phyloP scores from a whole-genome alignment of 2,888 invertebrate genomes.

The Phaedon cochleariae region DNA sequence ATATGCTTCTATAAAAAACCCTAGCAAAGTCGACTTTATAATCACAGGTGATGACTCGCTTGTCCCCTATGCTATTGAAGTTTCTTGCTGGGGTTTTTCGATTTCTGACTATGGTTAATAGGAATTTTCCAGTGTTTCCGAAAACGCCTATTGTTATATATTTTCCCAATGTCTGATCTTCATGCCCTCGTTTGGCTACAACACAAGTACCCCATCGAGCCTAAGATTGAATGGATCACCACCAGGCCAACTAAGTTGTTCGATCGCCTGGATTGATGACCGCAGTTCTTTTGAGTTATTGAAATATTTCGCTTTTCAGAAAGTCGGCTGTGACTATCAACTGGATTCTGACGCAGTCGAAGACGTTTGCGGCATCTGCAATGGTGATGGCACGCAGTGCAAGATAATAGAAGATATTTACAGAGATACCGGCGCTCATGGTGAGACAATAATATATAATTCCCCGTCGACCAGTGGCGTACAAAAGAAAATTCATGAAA shows the following conservation, averaged over 20 bases:
- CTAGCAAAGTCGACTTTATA: too few species aligned
- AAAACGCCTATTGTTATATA: too few species aligned
- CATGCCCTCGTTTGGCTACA: too few species aligned
- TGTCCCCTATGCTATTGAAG: too few species aligned
- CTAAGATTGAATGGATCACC: background rate
- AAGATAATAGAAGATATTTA: constrained; percentile 67
- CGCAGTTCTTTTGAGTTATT: background rate
- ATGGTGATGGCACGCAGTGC: constrained; percentile 74
- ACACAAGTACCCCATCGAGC: too few species aligned
- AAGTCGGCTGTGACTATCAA: constrained; percentile 73
- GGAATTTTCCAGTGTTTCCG: too few species aligned
- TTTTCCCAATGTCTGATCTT: too few species aligned
- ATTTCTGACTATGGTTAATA: too few species aligned
- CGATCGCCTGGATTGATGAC: background rate
- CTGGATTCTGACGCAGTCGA: constrained; percentile 72
- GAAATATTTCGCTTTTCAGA: constrained; percentile 57
- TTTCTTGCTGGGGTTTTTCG: too few species aligned
- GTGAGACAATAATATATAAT: constrained; percentile 13
- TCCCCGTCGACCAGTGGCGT: background rate
- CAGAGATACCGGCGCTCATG: constrained; percentile 54
- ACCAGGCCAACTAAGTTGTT: background rate
- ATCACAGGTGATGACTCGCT: too few species aligned
- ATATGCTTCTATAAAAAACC: too few species aligned
- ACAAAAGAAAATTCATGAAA: too few species aligned
- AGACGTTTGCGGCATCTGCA: constrained; percentile 74